Conservation (phyloP, 2,113 vertebrate species). For the Cochlearius cochlearius region DNA sequence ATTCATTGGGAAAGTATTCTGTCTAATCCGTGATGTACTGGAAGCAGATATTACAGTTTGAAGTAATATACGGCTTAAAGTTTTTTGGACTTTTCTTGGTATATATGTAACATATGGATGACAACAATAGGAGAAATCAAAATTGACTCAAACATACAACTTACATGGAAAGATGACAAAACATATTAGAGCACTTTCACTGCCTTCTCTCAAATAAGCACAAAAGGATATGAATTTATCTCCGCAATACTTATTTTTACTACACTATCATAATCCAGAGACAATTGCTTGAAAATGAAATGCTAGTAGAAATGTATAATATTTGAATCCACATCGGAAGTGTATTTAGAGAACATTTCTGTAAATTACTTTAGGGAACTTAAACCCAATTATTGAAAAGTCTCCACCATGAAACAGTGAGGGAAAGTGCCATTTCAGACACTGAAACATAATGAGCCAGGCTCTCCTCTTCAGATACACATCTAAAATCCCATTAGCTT, state of each 20-base stretch:
- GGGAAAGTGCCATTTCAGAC: neutral
- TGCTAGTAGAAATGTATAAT: neutral
- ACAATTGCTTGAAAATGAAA: neutral
- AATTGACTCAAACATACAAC: neutral
- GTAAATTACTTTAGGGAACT: neutral
- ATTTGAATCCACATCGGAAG: neutral
- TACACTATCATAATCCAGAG: neutral
- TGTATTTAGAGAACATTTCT: neutral
- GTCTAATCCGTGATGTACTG: neutral
- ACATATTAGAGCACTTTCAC: neutral
- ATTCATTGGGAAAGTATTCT: neutral
- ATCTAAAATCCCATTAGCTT: neutral
- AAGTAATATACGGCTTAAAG: neutral
- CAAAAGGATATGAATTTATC: neutral
- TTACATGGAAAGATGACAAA: neutral
- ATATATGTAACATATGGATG: neutral
- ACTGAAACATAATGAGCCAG: neutral
- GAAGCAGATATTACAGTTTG: neutral
- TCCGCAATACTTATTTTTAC: neutral
- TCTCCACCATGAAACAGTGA: neutral
- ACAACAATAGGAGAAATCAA: neutral
- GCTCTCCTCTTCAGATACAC: neutral
- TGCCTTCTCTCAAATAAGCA: neutral
- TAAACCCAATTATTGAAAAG: neutral
- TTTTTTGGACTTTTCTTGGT: neutral